Conservation (phyloP, 1,140 invertebrate genomes). For the Zaprionus ghesquierei region DNA sequence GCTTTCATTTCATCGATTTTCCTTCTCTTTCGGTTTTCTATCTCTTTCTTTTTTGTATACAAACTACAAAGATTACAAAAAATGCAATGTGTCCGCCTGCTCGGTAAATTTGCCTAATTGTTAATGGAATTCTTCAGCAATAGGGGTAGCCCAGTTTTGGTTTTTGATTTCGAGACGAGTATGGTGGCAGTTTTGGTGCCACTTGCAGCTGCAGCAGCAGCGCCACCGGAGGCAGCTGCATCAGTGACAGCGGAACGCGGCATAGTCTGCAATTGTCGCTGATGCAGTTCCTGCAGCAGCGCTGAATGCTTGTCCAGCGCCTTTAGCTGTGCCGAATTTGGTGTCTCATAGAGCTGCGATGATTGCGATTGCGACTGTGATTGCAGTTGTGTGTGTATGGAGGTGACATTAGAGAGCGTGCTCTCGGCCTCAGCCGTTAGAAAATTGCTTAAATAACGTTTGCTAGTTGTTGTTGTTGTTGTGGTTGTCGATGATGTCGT, state of each 20-base stretch:
- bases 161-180: slow-evolving; percentile 83
- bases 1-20: slow-evolving; percentile 11
- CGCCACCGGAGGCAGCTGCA: slow-evolving; percentile 33
- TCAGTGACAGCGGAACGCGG: slow-evolving; percentile 41
- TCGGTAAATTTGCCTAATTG: slow-evolving; percentile 64
- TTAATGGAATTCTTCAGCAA: slow-evolving; percentile 82
- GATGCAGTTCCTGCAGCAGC: slow-evolving; percentile 72
- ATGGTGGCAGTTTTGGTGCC: slow-evolving; percentile 82
- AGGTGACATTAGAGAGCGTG: slow-evolving; percentile 82
- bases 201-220: slow-evolving; percentile 10
- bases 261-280: slow-evolving; percentile 65
- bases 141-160: slow-evolving; percentile 82
- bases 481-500: slow-evolving; percentile 65
- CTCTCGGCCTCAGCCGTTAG: slow-evolving; percentile 73
- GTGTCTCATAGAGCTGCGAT: slow-evolving; percentile 73
- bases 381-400: slow-evolving; percentile 80
- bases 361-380: slow-evolving; percentile 60
- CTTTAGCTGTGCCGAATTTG: slow-evolving; percentile 59
- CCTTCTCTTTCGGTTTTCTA: slow-evolving; percentile 19
- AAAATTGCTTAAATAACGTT: slow-evolving; percentile 79
- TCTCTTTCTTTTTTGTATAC: slow-evolving; percentile 64
- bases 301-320: slow-evolving; percentile 75
- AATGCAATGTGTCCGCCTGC: slow-evolving; percentile 42
- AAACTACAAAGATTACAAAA: slow-evolving; percentile 78
- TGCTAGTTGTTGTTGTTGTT: slow-evolving; percentile 67